Base-by-base conservation (phyloP, 2,888 invertebrate species). In the Papilio demoleus region DNA sequence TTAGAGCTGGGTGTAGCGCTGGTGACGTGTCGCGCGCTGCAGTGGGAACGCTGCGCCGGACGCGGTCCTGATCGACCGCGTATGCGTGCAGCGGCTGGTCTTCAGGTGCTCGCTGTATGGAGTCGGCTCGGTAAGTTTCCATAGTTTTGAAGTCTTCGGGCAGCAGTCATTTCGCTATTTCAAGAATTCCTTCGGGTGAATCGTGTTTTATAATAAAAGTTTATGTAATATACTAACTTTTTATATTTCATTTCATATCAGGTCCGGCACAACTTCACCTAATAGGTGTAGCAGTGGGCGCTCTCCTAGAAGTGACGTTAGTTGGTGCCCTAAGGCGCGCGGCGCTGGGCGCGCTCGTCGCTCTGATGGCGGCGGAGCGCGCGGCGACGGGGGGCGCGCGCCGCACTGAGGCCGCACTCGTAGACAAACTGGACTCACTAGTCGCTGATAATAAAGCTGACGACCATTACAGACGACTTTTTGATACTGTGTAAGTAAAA, bases 401-500 rank as follows among this genome's bases (percentile, higher is more conserved):
- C 70, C 94, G 97, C 79, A 98, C 99, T 1, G 99, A 99, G 83
- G 97, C 97, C 22, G 98, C 98, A 76, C 90, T 99, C 4, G 98
- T 99, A 63, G 98, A 99, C 82, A 98, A 98, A 82, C 90, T 98
- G 75, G 99, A 99, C 89, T 96, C 97, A 72, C 91, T 98, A 31
- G 97, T 99, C 58, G 97, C 97, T 70, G 97, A 98, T 80, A 97
- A 98, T 84, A 97, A 98, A 82, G 98, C 98, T 0, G 98, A 99
- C 78, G 97, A 97, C 81, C 97, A 98, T 81, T 99, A 98, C 82
- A 93, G 97, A 70, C 95, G 97, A 72, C 94, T 99, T n/a, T 99
- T 99, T 84, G 97, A 98, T 81, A 97, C 97, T 65, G 98, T 98
- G 98, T 98, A 93, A 97, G 98, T 96, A 63, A 19, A 36, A 36